phyloP scores from a whole-genome alignment of 2,797 vertebrate genomes.

The Phaenicophaeus curvirostris region DNA sequence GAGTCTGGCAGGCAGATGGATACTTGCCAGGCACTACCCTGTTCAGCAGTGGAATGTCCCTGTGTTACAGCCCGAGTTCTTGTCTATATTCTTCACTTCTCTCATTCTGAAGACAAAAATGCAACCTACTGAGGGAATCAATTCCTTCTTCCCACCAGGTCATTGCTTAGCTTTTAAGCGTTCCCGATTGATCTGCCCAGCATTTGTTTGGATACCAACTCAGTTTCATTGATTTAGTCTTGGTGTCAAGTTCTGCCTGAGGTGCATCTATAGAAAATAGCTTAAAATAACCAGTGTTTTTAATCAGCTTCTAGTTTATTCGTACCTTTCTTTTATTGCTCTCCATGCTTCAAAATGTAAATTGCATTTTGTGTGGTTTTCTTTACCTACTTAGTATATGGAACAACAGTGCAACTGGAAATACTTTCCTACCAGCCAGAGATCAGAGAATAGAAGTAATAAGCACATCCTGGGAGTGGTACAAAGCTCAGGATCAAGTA shows the following conservation, averaged over 20 bases:
- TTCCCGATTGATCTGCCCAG: not conserved
- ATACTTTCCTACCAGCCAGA: not conserved
- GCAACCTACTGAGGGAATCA: not conserved
- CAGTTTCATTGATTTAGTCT: conserved; percentile 28
- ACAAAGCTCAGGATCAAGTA: not conserved
- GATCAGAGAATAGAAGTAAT: not conserved
- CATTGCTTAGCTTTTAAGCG: conserved; percentile 2
- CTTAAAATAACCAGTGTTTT: not conserved
- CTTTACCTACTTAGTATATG: not conserved
- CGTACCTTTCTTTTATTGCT: not conserved
- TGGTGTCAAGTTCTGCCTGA: conserved; percentile 36
- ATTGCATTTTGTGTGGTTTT: not conserved
- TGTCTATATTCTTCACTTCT: not conserved
- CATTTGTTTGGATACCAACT: not conserved
- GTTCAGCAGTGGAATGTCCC: not conserved
- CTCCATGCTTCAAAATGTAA: not conserved
- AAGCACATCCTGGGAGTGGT: not conserved
- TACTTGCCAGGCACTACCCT: not conserved
- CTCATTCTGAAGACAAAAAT: not conserved
- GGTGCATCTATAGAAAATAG: conserved; percentile 12
- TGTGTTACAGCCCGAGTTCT: not conserved
- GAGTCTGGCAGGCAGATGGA: not conserved
- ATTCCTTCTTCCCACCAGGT: not conserved
- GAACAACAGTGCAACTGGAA: not conserved
- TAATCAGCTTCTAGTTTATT: conserved; percentile 27